phyloP scores from a whole-genome alignment of 2,888 invertebrate genomes.

The Dascillus cervinus region DNA sequence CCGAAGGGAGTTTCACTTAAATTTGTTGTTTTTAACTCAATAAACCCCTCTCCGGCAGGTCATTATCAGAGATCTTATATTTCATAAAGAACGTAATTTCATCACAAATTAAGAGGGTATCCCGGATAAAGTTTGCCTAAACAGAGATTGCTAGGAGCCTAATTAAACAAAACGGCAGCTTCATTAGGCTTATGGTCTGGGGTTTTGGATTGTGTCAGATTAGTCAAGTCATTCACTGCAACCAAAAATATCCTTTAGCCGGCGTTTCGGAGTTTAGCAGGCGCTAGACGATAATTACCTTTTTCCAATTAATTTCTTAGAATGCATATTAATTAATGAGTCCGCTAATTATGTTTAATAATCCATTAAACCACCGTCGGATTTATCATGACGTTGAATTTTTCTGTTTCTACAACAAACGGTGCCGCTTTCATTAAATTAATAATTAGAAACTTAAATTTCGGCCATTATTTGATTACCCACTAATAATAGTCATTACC shows the following conservation, averaged over 20 bases:
- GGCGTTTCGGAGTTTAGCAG: too few species aligned
- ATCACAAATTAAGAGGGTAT: conserved; percentile 1
- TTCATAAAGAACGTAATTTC: neutral
- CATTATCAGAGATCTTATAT: too few species aligned
- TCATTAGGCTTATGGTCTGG: conserved; percentile 17
- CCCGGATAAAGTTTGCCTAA: conserved; percentile 1
- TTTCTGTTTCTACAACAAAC: conserved; percentile 19
- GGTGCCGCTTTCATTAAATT: conserved; percentile 23
- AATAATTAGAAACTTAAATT: conserved; percentile 20
- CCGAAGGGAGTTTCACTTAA: too few species aligned
- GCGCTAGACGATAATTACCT: neutral
- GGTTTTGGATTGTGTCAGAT: conserved; percentile 11
- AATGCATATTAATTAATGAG: conserved; percentile 11
- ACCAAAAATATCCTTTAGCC: too few species aligned
- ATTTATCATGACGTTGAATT: conserved; percentile 27
- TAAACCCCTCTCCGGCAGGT: too few species aligned
- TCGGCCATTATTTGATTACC: too few species aligned
- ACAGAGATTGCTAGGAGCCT: conserved; percentile 8
- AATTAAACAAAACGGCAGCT: conserved; percentile 20
- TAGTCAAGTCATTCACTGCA: conserved; percentile 15
- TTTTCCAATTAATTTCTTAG: neutral
- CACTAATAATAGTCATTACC: too few species aligned
- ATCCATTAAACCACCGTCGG: conserved; percentile 28
- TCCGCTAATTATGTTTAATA: conserved; percentile 26
- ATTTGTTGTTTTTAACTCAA: too few species aligned